Conservation (phyloP, 2,113 vertebrate species). For the Hystrix cristata region DNA sequence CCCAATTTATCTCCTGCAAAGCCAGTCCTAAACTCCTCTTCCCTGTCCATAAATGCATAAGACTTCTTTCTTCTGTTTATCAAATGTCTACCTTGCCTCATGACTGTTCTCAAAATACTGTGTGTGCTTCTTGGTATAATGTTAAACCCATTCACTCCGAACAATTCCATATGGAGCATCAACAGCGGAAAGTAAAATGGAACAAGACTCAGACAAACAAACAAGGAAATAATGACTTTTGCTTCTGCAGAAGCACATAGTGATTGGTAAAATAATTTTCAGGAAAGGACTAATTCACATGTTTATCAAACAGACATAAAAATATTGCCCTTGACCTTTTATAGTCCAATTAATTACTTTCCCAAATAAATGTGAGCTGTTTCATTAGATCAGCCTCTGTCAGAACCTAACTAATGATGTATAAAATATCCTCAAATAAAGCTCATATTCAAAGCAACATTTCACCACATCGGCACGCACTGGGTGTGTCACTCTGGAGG, state of each 20-base stretch:
- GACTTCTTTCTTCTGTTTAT: background rate
- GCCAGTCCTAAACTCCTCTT: background rate
- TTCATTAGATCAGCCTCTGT: conserved; percentile 20
- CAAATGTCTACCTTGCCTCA: background rate
- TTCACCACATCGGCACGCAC: background rate
- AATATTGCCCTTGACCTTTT: background rate
- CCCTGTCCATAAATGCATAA: background rate
- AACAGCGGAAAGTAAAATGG: background rate
- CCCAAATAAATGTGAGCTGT: background rate
- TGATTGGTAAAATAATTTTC: background rate
- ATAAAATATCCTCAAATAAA: conserved; percentile 35
- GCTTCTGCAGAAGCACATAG: background rate
- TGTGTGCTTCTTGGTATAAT: background rate
- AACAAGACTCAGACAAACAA: background rate
- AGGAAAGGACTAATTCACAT: background rate
- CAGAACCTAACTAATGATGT: conserved; percentile 36
- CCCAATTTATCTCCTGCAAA: background rate
- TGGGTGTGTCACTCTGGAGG: background rate
- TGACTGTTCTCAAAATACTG: background rate
- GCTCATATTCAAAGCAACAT: background rate
- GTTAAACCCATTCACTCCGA: background rate
- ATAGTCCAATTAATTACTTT: conserved; percentile 41
- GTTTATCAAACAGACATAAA: background rate
- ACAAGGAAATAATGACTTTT: background rate
- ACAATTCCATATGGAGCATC: background rate